These are phyloP conservation scores for Phenganax subtilis DNA, from an alignment of 92 coral and sea anemone genomes.

Conservation along the genomic window DNA sequence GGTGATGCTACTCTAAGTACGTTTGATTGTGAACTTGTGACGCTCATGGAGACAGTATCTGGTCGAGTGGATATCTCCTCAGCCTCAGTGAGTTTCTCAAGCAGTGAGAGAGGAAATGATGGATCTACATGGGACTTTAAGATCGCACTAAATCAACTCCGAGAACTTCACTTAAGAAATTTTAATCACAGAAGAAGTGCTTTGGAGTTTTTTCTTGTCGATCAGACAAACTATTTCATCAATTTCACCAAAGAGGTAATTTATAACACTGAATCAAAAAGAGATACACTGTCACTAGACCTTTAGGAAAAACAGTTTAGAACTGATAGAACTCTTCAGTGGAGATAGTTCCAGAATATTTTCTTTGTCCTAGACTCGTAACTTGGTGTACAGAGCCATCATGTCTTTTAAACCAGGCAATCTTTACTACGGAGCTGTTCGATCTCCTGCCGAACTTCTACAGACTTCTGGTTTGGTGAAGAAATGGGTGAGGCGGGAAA, in stretches of 20 bases:
- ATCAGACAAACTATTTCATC: constrained; percentile 92
- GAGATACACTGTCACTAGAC: too few species aligned
- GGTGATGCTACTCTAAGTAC: background rate
- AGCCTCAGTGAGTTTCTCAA: constrained; percentile 73
- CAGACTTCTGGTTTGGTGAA: constrained; percentile 87
- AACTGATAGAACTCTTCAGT: too few species aligned
- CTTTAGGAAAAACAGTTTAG: too few species aligned
- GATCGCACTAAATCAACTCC: constrained; percentile 76
- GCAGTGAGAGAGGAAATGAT: constrained; percentile 52
- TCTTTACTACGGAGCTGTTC: constrained; percentile 80
- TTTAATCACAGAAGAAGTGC: constrained; percentile 89
- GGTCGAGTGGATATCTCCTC: constrained; percentile 74
- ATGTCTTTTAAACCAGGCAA: constrained; percentile 83
- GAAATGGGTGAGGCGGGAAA: constrained; percentile 91
- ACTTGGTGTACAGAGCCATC: constrained; percentile 66
- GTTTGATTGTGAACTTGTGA: constrained; percentile 65
- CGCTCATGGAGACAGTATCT: constrained; percentile 81
- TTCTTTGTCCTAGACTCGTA: constrained; percentile 59
- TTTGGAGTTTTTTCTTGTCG: constrained; percentile 81
- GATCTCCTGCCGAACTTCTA: constrained; percentile 86
- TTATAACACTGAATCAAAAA: background rate
- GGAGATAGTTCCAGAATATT: background rate
- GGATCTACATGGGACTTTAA: constrained; percentile 76
- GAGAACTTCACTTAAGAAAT: constrained; percentile 91
- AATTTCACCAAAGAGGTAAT: constrained; percentile 87